Evolutionary conservation across 2,888 invertebrate species (phyloP), one percentile per base, ranked within the genome.

Genomic region (Acronicta psi): DNA sequence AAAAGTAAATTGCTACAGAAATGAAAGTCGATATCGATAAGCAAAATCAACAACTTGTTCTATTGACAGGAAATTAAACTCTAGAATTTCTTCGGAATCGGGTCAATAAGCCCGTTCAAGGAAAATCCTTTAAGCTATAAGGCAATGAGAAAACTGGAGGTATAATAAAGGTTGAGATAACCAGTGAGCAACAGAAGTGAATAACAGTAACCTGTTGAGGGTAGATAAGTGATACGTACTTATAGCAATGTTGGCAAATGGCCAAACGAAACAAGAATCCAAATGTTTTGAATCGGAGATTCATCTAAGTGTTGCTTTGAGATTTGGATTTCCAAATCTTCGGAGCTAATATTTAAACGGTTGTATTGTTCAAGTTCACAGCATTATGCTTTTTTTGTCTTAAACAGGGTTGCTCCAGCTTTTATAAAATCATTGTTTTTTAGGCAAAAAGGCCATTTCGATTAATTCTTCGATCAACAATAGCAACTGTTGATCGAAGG

Each of bases 161-260:
- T 2, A 34, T 47, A 52, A 61, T 29, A 14, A 62, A 3, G 25
- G 29, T 25, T 4, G n/a, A 53, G 53, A 51, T 64, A 56, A 38
- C 47, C 43, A 43, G 25, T 18, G 40, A 64, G 54, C 38, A 46
- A 45, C 43, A 44, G 53, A 64, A 65, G 70, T 61, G 64, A 47
- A 47, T 41, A n/a, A 49, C 49, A 40, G 47, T 65, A 59, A 77
- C 75, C 77, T 77, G 75, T 75, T 74, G 77, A 45, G 7, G 17
- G 13, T 9, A 47, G 46, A 63, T 51, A 34, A n/a, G 34, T 34
- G 60, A 64, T 29, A 29, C 58, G 45, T 58, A 63, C 69, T 66
- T 57, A 58, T 54, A 56, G 46, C 66, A 37, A 54, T 52, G 40
- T 46, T 74, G 74, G 69, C 69, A n/a, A 47, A 14, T 13, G 2